These are phyloP conservation scores for Nephotettix cincticeps DNA, from an alignment of 1,140 invertebrate genomes.

Conservation along the genomic window DNA sequence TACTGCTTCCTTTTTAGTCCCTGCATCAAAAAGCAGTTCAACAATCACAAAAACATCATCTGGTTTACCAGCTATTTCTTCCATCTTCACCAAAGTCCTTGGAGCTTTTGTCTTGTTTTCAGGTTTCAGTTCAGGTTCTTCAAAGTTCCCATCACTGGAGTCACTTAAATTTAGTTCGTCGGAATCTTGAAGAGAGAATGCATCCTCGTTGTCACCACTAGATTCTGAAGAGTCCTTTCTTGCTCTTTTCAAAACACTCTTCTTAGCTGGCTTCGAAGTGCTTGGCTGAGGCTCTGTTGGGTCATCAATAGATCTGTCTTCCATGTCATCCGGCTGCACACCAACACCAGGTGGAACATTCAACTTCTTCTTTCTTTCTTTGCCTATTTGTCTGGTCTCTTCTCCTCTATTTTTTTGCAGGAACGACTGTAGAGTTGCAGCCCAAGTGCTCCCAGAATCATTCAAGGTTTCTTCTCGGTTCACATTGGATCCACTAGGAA, in stretches of 20 bases:
- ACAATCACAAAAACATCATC: slow-evolving; percentile 23
- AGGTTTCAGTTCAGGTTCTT: slow-evolving; percentile 16
- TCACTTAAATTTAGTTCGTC: slow-evolving; percentile 23
- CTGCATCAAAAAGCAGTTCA: slow-evolving; percentile 19
- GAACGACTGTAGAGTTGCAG: slow-evolving; percentile 5
- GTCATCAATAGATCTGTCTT: slow-evolving; percentile 17
- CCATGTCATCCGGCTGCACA: slow-evolving; percentile 12
- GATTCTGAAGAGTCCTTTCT: slow-evolving; percentile 23
- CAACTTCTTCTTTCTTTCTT: slow-evolving; percentile 17
- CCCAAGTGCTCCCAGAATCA: not conserved
- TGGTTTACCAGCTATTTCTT: slow-evolving; percentile 19
- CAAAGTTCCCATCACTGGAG: slow-evolving; percentile 15
- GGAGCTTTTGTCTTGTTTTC: slow-evolving; percentile 16
- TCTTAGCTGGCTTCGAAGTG: slow-evolving; percentile 8
- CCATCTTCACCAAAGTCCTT: slow-evolving; percentile 4
- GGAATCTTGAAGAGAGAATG: slow-evolving; percentile 19
- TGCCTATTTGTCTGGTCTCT: slow-evolving; percentile 11
- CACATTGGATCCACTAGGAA: slow-evolving; percentile 36
- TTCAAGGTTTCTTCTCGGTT: slow-evolving; percentile 30
- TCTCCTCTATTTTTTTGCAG: slow-evolving; percentile 11
- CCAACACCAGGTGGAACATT: slow-evolving; percentile 23
- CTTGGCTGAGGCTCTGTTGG: slow-evolving; percentile 19
- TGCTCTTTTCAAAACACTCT: slow-evolving; percentile 14
- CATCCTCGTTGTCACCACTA: slow-evolving; percentile 14
- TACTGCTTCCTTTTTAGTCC: slow-evolving; percentile 17